Evolutionary conservation across 2,797 vertebrate genomes (phyloP), one percentile per base, ranked within the genome.

Genomic region (Alauda arvensis): DNA sequence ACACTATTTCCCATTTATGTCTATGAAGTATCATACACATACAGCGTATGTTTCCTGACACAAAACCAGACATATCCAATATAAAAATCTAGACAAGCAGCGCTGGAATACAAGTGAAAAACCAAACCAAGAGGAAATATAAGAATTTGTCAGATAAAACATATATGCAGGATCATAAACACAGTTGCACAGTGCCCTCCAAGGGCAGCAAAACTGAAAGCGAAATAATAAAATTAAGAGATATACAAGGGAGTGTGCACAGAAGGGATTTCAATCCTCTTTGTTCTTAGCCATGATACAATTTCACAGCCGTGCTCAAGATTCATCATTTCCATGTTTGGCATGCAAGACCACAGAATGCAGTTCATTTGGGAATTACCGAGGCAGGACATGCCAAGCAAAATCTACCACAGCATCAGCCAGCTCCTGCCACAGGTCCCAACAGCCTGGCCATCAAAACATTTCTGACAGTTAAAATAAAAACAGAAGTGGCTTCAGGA

Each of bases 221-320:
- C 56, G 71, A 88, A 91, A 95, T 88, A 85, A 90, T 68, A 92
- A 95, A 94, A 93, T 89, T 87, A 93, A 93, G 80, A 49, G 62
- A 57, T 51, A 37, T 79, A 90, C 65, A 65, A 67, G 77, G 82
- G 28, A 85, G 66, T 8, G 42, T 61, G 60, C 90, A 95, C 62
- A 88, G 88, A 76, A 90, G 74, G 61, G 88, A 93, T 83, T 91
- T 86, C 72, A 81, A 53, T 42, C 69, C 67, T 85, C 90, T 93
- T 93, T 92, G 87, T 91, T 92, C 90, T 86, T 83, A 91, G 83
- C 74, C 86, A 71, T 12, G 87, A 78, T 88, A 92, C 28, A 62
- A 80, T 94, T 93, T 87, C 84, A 78, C 86, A 93, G 93, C 33
- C 42, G 2, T 70, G 85, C 80, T 92, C 88, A 88, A 89, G 81